These are phyloP conservation scores for Leucophenga maculata DNA, from an alignment of 2,888 invertebrate species.

Conservation along the genomic window DNA sequence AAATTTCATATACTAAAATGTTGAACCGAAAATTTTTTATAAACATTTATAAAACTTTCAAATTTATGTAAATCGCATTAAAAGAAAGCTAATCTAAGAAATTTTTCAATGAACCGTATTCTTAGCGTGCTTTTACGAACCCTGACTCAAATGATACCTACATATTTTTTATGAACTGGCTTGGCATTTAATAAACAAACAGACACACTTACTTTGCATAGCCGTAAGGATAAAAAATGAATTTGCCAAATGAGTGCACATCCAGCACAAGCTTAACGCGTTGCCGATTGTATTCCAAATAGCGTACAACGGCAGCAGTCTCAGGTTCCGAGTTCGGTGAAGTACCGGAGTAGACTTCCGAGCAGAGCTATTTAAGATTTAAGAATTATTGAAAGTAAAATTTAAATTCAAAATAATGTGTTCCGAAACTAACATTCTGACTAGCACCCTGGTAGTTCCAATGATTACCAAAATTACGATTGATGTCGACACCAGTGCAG, in stretches of 20 bases:
- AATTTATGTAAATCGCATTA: too few species aligned
- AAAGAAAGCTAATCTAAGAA: too few species aligned
- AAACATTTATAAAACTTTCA: too few species aligned
- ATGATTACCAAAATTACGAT: slow-evolving; percentile 82
- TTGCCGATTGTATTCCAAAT: slow-evolving; percentile 67
- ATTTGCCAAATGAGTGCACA: slow-evolving; percentile 72
- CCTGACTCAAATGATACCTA: too few species aligned
- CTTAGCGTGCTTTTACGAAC: too few species aligned
- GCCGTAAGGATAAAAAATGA: slow-evolving; percentile 72
- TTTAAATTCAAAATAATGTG: slow-evolving; percentile 36
- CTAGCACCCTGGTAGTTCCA: slow-evolving; percentile 78
- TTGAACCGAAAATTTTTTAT: too few species aligned
- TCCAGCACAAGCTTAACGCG: slow-evolving; percentile 71
- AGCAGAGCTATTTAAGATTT: slow-evolving; percentile 66
- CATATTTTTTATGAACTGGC: too few species aligned
- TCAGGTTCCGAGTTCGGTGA: slow-evolving; percentile 69
- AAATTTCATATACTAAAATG: too few species aligned
- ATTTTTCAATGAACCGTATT: too few species aligned
- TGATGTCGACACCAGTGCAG: slow-evolving; percentile 83
- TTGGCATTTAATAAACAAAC: neutral
- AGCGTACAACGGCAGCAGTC: slow-evolving; percentile 67
- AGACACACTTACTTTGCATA: slow-evolving; percentile 64
- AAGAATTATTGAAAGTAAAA: slow-evolving; percentile 7
- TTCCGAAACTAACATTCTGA: slow-evolving; percentile 65
- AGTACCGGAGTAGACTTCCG: slow-evolving; percentile 70